Evolutionary conservation across 2,797 vertebrate species (phyloP), one percentile per base, ranked within the genome.

Genomic region (Lepilemur ruficaudatus): DNA sequence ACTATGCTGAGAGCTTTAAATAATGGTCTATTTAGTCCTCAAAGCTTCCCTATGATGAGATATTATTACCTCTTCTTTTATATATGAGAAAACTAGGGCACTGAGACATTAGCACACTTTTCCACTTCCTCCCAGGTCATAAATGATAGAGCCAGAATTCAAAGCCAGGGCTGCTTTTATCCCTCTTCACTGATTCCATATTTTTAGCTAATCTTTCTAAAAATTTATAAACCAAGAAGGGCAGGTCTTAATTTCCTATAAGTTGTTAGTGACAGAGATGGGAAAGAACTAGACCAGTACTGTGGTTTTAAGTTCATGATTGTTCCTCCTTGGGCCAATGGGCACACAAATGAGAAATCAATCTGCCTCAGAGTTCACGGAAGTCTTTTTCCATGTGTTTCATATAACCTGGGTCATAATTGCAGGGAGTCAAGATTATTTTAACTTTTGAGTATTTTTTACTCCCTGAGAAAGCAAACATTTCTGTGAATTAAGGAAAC

Each of bases 401-500:
- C 81, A 48, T 78, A 52, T 55, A 86, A 57, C 23, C 38, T 82
- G 22, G 82, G 46, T 61, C 35, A 67, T 72, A 30, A 48, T 13
- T 88, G 4, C 8, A 89, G 48, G 25, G 32, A 52, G 2, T 79
- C 32, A 76, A 89, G 22, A 81, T 95, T 86, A 67, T 63, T 78
- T 92, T 83, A 82, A 61, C 11, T 28, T 90, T 80, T 35, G 25
- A 67, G 2, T 72, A 28, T 43, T 76, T 88, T 94, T 88, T 50
- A 89, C 72, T 92, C 72, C 46, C 3, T 80, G 46, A 76, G 35
- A 86, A 61, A 94, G 38, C 32, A 94, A 80, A 18, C 57, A 67
- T 55, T 32, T 72, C 76, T 94, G 30, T 86, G 76, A 89, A 96
- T 89, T 86, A 96, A 94, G 30, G 28, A 92, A 88, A 89, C 48